Evolutionary conservation across 2,797 vertebrate genomes (phyloP), one percentile per base, ranked within the genome.

Genomic region (Eleutherodactylus coqui): DNA sequence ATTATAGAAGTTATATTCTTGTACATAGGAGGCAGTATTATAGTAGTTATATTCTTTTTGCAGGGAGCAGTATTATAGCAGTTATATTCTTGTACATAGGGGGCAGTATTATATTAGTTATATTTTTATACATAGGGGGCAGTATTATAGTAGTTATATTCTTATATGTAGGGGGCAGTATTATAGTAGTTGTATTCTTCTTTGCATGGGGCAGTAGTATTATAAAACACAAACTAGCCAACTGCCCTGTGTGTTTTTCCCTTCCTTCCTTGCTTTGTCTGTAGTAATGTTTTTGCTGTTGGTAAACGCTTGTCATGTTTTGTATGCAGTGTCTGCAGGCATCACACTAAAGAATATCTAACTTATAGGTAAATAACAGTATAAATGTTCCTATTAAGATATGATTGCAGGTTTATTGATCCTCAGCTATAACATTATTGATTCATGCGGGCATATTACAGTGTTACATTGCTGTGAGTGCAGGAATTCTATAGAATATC

Each of bases 341-440:
- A 10, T 36, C 34, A 60, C 10, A 79, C 76, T 9, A 27, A 55
- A 11, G 34, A 41, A 24, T 13, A 58, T 38, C 78, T 38, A 80
- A 58, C 34, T 21, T 38, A 75, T 83, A 73, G 36, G 51, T 83
- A 83, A 83, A 60, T 83, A 83, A 83, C 49, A 58, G 19, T 83
- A 75, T 64, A 62, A 45, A 76, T 62, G 43, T 73, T 73, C 16
- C 70, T n/a, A 84, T 62, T 60, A 29, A 75, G 72, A 47, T 84
- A 62, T 24, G 47, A 55, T 43, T 83, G 70, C 58, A 45, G 36
- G 70, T 38, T 21, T 76, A 84, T 84, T 84, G 82, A 84, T 84
- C 41, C 16, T 21, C 7, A 38, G 70, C 72, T 84, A 36, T 75
- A 75, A 47, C 21, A 84, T 58, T 84, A 84, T 84, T 49, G 82